Evolutionary conservation across 2,888 invertebrate genomes (phyloP), one percentile per base, ranked within the genome.

Genomic region (Chromoteleia sp.): DNA sequence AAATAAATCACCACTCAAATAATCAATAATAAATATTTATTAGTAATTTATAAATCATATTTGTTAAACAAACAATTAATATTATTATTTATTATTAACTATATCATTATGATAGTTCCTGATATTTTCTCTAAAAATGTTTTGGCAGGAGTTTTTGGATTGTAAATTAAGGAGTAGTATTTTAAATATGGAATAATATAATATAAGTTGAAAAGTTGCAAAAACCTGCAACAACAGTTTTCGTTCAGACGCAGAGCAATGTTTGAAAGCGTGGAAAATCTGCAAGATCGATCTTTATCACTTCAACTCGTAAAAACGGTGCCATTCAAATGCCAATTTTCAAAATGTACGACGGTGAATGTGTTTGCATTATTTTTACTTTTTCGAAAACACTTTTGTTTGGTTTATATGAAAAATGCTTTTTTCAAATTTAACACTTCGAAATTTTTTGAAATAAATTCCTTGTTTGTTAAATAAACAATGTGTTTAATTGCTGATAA

Each of bases 271-370:
- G 68, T n/a, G 56, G 33, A 30, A 45, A 68, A 58, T 59, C 58
- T 70, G 36, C 48, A 30, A 17, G 25, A 48, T 12, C 14, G 45
- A 70, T 70, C 15, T 10, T 59, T 59, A 70, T 59, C 48, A 12
- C 15, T 59, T 43, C 2, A 33, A 5, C 14, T 45, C 21, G 29
- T 21, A 58, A 70, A 70, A 70, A 58, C 4, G 8, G 15, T 29
- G 4, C 19, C 61, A 15, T 58, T 58, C 50, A 58, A n/a, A 36
- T 70, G 70, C 58, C 70, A 58, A 70, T 67, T 67, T 67, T 21
- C 12, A 14, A 25, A 25, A 67, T 50, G 43, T 45, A 45, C 30
- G 17, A 45, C 14, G 29, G 36, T 6, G 39, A 14, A 25, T 25
- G 58, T 21, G 5, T 5, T 39, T 14, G 39, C 39, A 14, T 8